These are phyloP conservation scores for Pseudomyrmex flavicornis DNA, from an alignment of 1,140 invertebrate genomes.

Conservation along the genomic window DNA sequence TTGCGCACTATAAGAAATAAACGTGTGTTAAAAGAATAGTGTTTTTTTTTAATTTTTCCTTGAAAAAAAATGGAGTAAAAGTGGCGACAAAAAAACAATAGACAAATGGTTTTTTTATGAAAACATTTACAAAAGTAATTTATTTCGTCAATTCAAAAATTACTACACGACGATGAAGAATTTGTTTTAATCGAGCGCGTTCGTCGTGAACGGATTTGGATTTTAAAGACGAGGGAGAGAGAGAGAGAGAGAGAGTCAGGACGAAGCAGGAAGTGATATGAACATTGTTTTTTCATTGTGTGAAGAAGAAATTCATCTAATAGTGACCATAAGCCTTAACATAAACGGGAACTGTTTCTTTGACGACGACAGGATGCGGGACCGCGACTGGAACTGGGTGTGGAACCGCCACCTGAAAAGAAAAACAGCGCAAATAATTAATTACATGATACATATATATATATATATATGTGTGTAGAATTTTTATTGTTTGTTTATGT, in stretches of 20 bases:
- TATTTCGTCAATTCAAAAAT: constrained; percentile 78
- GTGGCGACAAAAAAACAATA: background rate
- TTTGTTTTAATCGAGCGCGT: constrained; percentile 75
- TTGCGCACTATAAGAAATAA: no score
- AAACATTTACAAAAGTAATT: constrained; percentile 82
- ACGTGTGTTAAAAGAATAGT: no score
- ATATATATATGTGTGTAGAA: background rate
- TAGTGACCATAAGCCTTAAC: constrained; percentile 73
- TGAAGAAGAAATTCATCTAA: constrained; percentile 66
- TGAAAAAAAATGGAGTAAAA: background rate
- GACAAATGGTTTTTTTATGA: constrained; percentile 70
- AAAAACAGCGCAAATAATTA: constrained; percentile 1
- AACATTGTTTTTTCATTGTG: background rate
- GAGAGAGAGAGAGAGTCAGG: constrained; percentile 18
- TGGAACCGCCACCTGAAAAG: constrained; percentile 74
- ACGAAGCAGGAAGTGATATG: constrained; percentile 23
- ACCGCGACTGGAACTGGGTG: constrained; percentile 79
- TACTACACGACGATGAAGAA: constrained; percentile 71
- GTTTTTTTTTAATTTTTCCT: background rate
- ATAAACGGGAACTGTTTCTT: constrained; percentile 76
- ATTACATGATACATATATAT: background rate
- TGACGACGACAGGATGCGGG: constrained; percentile 77
- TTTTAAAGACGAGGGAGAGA: constrained; percentile 62
- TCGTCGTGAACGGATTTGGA: constrained; percentile 62
- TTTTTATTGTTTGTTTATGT: background rate